Base-by-base conservation (phyloP, 2,888 invertebrate genomes). In the Aphodius granarius region DNA sequence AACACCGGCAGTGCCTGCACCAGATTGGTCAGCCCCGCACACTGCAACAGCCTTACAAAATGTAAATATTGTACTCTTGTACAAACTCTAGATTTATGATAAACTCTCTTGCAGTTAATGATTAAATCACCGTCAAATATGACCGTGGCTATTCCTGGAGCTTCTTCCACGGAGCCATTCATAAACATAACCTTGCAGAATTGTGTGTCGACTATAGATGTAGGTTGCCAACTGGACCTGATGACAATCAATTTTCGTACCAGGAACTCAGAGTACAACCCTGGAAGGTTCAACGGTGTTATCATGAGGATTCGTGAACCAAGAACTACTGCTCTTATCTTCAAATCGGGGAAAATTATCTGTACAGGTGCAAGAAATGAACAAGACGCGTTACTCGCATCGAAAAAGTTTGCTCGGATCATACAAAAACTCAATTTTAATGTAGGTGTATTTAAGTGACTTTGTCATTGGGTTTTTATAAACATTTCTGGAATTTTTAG, bases 221-320 rank as follows among this genome's bases (percentile, higher is more conserved):
- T 95, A 78, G 91, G 91, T 17, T 93, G 93, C 84, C 91, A 92
- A 83, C 86, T 95, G 75, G 91, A 94, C 83, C 87, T 95, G 62
- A 89, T 92, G 81, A 91, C 91, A 76, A 94, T 95, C 75, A 95
- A 95, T 84, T 92, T 92, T 78, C 90, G 93, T 73, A 95, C 95
- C 3, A 89, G 95, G 79, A 95, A 94, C 86, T 94, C 95, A 0
- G 95, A 95, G 86, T 95, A 95, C 82, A 94, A 94, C 83, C 95
- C 95, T 6, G 91, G 92, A 5, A 89, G 95, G 80, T 95, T 95
- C 84, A 93, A 94, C 83, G 95, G 95, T 13, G 91, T 95, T 16
- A 92, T 95, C 0, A 95, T 95, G 95, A 91, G 94, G 83, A 93
- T 95, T 85, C 88, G 94, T 73, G 94, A 93, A 78, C 95, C 95